Conservation (phyloP, 2,113 vertebrate species). For the Junco hyemalis region DNA sequence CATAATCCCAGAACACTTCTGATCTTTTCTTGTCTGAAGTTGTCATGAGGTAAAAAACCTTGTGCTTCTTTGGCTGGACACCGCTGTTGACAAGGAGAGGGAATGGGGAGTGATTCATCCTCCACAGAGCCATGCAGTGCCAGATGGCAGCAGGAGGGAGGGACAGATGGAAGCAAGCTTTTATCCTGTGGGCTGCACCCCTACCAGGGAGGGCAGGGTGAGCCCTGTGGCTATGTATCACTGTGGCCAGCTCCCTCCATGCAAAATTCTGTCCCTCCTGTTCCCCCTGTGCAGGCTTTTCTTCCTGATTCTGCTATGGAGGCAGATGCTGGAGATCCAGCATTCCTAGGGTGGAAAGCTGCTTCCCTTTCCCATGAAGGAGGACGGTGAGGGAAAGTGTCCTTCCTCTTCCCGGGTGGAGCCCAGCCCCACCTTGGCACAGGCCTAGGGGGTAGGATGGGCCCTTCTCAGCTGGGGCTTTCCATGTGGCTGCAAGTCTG, state of each 20-base stretch:
- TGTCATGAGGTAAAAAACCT: neutral
- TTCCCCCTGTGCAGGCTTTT: neutral
- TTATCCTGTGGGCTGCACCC: neutral
- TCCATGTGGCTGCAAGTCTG: neutral
- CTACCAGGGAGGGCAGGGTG: neutral
- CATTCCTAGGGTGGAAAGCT: neutral
- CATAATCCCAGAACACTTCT: neutral
- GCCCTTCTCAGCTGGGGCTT: neutral
- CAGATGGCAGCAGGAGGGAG: neutral
- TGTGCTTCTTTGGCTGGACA: neutral
- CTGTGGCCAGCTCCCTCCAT: neutral
- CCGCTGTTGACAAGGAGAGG: neutral
- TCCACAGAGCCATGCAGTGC: neutral
- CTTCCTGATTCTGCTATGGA: neutral
- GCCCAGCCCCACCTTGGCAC: neutral
- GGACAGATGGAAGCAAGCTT: neutral
- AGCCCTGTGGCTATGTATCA: neutral
- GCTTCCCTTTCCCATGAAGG: neutral
- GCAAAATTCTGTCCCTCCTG: neutral
- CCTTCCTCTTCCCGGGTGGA: neutral
- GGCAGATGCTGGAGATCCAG: neutral
- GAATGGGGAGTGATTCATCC: neutral
- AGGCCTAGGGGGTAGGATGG: neutral
- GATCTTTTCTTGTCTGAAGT: neutral
- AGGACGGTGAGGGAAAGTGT: neutral